Evolutionary conservation across 2,797 vertebrate genomes (phyloP), one percentile per base, ranked within the genome.

Genomic region (Anomalospiza imberbis): DNA sequence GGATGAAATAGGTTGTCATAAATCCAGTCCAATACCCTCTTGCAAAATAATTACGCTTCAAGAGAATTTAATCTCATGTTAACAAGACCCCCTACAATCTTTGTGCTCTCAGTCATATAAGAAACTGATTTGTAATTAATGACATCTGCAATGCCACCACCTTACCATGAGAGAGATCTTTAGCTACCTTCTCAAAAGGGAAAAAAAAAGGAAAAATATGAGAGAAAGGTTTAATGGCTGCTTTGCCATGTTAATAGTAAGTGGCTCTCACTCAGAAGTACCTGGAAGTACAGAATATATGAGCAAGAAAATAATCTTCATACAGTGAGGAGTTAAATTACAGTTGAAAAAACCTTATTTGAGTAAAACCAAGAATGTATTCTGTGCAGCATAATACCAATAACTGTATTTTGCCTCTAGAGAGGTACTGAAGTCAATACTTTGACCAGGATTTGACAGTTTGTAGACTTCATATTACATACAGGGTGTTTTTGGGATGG

Each of bases 51-150:
- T 97, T 97, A 96, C 85, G 86, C 51, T 95, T 94, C 73, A 94
- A 96, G 75, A 91, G 94, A 96, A 91, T 94, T 95, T 96, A 95
- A 97, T 97, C 94, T 96, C 87, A 38, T 92, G 77, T 92, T 97
- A 98, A 97, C 42, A 63, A 97, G 96, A 94, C 89, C 91, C 94
- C 95, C 95, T 95, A 72, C 91, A 91, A 93, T 96, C 95, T 91
- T 96, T 77, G 84, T 84, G 72, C 92, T 93, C 96, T 96, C 92
- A 92, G 94, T 95, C 95, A 89, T 95, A 94, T 97, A 97, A 96
- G 80, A 93, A 96, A 90, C 94, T 97, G 96, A 97, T 97, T 95
- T 97, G 97, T 97, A 97, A 96, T 97, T 97, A 97, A 97, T 96
- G 97, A 94, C 93, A 80, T 91, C 88, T 76, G 62, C 89, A 96